phyloP scores from a whole-genome alignment of 1,140 invertebrate genomes.

The Ooceraea biroi region DNA sequence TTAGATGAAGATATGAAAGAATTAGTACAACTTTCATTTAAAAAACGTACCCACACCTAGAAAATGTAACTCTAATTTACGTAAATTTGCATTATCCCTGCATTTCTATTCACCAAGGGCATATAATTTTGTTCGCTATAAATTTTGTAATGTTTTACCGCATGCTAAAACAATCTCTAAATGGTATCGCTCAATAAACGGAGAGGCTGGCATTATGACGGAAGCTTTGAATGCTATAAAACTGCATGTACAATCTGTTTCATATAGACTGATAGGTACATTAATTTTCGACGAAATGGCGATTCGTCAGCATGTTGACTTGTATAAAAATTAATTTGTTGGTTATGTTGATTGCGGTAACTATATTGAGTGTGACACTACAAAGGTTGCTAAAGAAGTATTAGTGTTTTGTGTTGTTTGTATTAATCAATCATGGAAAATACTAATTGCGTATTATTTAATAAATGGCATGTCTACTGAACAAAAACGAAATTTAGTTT shows the following conservation, averaged over 20 bases:
- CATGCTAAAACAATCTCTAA: slow-evolving; percentile 7
- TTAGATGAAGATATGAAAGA: too few species aligned
- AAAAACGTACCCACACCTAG: background rate
- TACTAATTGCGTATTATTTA: background rate
- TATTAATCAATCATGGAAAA: background rate
- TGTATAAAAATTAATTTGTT: background rate
- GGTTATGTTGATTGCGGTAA: background rate
- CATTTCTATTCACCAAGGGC: slow-evolving; percentile 26
- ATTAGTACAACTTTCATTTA: too few species aligned
- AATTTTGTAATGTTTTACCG: slow-evolving; percentile 2
- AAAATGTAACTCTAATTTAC: background rate
- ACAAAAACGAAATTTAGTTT: background rate
- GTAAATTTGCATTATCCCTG: slow-evolving; percentile 12
- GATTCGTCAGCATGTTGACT: slow-evolving; percentile 3
- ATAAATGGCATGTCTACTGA: background rate
- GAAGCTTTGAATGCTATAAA: slow-evolving; percentile 12
- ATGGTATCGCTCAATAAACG: slow-evolving; percentile 16
- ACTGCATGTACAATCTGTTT: background rate
- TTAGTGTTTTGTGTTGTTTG: slow-evolving; percentile 5
- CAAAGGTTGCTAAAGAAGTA: background rate
- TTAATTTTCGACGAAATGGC: slow-evolving; percentile 15
- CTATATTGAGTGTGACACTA: background rate
- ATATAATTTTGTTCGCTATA: slow-evolving; percentile 13
- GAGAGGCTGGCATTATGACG: background rate
- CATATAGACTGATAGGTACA: background rate